Evolutionary conservation across 2,113 vertebrate genomes (phyloP), one percentile per base, ranked within the genome.

Genomic region (Monopterus albus): DNA sequence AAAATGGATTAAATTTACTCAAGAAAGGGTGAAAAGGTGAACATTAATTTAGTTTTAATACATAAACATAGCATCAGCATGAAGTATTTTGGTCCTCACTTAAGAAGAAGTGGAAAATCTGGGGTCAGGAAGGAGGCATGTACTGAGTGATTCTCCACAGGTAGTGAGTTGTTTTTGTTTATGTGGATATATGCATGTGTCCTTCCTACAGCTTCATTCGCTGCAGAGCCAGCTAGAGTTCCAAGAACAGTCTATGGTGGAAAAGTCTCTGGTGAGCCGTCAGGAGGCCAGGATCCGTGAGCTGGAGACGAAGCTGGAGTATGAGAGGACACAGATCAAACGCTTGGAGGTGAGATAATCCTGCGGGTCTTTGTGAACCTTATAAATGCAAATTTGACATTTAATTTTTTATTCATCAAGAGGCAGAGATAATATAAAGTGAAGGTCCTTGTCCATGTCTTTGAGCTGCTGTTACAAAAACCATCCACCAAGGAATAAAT

Each of bases 221-320:
- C 92, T 98, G 43, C 97, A 98, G 92, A 97, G 94, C 91, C 96
- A 98, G 89, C 91, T 98, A 61, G 96, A 98, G 61, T 99, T 99
- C 90, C 92, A 97, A 46, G 96, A 99, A 74, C 97, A 99, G 61
- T 98, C 96, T 79, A 99, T 98, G 98, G 98, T 99, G 91, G 98
- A 98, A 85, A 98, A 97, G 86, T 98, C 96, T 0, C 90, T 98
- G 25, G 96, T 99, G 85, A 98, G 97, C 91, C 94, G 97, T 31
- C 98, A 99, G 79, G 98, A 99, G 83, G 98, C 97, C 72, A 98
- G 97, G 92, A 98, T 98, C 87, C 95, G 98, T 0, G 98, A 99
- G 87, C 93, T 99, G 90, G 98, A 99, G 91, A 97, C 95, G 31
- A 96, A 97, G 76, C 92, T 99, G 88, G 97, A 99, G 91, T 99